Evolutionary conservation across 2,888 invertebrate species (phyloP).

Genomic region (Digitonthophagus gazella): DNA sequence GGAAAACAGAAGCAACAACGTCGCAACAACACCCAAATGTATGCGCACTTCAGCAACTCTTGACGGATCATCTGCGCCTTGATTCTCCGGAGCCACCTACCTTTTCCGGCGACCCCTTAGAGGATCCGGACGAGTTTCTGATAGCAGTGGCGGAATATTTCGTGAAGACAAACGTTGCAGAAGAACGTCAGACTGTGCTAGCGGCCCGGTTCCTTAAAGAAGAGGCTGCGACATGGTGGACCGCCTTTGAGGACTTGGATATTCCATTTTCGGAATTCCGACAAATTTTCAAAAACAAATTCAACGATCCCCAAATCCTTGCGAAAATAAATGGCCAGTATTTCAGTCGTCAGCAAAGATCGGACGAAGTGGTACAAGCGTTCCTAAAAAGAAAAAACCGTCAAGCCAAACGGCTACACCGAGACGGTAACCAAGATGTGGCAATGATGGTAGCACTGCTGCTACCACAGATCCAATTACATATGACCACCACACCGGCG

Average conservation of each 20-base stretch:
- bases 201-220: background rate
- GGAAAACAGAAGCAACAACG: no score
- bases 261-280: no score
- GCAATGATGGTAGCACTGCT: background rate
- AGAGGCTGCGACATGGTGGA: background rate
- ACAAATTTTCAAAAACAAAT: no score
- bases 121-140: constrained; percentile 1
- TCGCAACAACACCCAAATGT: no score
- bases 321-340: background rate
- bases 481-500: background rate
- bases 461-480: background rate
- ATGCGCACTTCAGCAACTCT: no score
- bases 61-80: background rate
- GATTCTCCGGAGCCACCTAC: background rate
- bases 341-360: background rate
- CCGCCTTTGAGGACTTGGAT: no score
- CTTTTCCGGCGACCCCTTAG: background rate
- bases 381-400: background rate
- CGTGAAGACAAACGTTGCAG: no score
- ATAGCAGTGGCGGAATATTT: background rate
- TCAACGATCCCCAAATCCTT: background rate
- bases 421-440: background rate
- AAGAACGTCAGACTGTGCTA: no score
- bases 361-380: background rate
- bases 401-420: background rate